Conservation (phyloP, 2,888 invertebrate genomes). For the Meganola albula region DNA sequence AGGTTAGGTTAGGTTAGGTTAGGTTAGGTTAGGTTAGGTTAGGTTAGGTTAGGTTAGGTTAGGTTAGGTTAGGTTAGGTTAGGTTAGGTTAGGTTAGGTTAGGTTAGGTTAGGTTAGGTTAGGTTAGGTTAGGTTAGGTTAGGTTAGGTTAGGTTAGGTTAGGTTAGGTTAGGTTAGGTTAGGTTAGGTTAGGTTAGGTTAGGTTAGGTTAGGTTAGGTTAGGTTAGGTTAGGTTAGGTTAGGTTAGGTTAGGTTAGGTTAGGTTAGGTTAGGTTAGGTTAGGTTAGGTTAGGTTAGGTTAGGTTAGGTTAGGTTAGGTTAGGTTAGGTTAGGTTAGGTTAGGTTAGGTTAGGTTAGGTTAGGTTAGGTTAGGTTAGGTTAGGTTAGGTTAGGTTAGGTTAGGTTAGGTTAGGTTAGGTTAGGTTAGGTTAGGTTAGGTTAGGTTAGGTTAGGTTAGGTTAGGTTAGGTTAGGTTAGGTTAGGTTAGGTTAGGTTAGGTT, state of each 20-base stretch:
- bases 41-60: slow-evolving; percentile 15
- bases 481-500: slow-evolving; percentile 18
- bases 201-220: slow-evolving; percentile 30
- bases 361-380: slow-evolving; percentile 15
- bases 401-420: slow-evolving; percentile 18
- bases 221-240: slow-evolving; percentile 33
- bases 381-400: slow-evolving; percentile 16
- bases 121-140: slow-evolving; percentile 28
- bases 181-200: slow-evolving; percentile 30
- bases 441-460: slow-evolving; percentile 21
- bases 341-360: slow-evolving; percentile 18
- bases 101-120: slow-evolving; percentile 18
- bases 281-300: slow-evolving; percentile 27
- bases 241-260: slow-evolving; percentile 33
- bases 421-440: slow-evolving; percentile 20
- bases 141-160: slow-evolving; percentile 28
- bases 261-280: slow-evolving; percentile 31
- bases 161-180: slow-evolving; percentile 29
- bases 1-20: slow-evolving; percentile 20
- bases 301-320: slow-evolving; percentile 24
- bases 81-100: slow-evolving; percentile 17
- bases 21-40: slow-evolving; percentile 16
- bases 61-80: slow-evolving; percentile 17
- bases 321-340: slow-evolving; percentile 23
- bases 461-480: slow-evolving; percentile 15